phyloP scores from a whole-genome alignment of 2,797 vertebrate species.

The Gouania willdenowi region DNA sequence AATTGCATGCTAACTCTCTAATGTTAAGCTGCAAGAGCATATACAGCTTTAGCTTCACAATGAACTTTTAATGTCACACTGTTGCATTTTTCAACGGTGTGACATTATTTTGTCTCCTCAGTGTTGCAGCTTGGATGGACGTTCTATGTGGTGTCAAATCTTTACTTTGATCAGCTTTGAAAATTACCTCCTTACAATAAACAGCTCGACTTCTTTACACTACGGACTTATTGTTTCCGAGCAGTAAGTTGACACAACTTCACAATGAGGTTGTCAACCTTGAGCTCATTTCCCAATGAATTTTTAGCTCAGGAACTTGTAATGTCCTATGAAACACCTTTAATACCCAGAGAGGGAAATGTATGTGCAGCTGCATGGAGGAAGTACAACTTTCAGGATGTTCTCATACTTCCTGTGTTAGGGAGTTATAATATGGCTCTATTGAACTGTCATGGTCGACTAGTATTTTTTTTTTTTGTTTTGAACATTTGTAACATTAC shows the following conservation, averaged over 20 bases:
- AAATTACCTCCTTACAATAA: conserved; percentile 22
- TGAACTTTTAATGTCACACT: too few relatives aligned
- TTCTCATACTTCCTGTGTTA: conserved; percentile 41
- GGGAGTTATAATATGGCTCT: conserved; percentile 6
- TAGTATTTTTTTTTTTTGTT: too few relatives aligned
- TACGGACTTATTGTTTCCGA: not conserved
- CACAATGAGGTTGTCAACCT: conserved; percentile 45
- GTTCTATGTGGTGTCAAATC: conserved; percentile 1
- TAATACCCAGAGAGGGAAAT: conserved; percentile 46
- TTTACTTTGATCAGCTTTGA: conserved; percentile 27
- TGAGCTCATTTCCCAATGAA: conserved; percentile 64
- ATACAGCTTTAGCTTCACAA: conserved; percentile 3
- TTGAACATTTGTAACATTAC: too few relatives aligned
- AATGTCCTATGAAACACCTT: conserved; percentile 63
- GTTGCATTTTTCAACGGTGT: not conserved
- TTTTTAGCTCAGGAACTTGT: conserved; percentile 51
- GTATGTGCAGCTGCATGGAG: conserved; percentile 49
- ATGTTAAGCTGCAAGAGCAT: conserved; percentile 13
- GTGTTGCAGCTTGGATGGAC: conserved; percentile 3
- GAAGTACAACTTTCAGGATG: conserved; percentile 68
- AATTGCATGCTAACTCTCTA: conserved; percentile 49
- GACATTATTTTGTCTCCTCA: not conserved
- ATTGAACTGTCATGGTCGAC: too few relatives aligned
- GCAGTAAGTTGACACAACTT: conserved; percentile 15
- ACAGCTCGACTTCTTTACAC: conserved; percentile 15